Percentiles rank a stretch among this genome's conserved stretches.
Conservation (phyloP, 2,797 vertebrate species). For the Notamacropus eugenii region DNA sequence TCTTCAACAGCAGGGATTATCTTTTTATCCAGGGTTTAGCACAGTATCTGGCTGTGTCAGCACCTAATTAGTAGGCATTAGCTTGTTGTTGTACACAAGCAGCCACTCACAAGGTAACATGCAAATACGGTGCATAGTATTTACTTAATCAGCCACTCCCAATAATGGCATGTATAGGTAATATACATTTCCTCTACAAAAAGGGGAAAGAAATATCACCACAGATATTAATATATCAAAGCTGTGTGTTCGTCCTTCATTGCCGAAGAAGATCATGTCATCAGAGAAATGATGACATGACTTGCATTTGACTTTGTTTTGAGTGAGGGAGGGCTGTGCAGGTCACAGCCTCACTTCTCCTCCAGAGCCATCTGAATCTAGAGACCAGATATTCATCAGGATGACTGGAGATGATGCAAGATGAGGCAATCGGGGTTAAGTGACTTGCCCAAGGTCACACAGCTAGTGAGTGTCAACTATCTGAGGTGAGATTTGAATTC, state of each 20-base stretch:
- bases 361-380: too few species aligned
- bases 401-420: too few species aligned
- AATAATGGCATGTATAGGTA: background rate
- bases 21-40: background rate
- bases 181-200: background rate
- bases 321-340: too few species aligned
- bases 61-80: background rate
- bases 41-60: background rate
- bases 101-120: background rate
- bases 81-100: background rate
- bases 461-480: too few species aligned
- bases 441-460: too few species aligned
- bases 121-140: background rate
- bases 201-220: background rate
- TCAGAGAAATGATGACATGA: too few species aligned
- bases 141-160: background rate
- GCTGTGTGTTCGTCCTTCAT: background rate
- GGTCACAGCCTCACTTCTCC: too few species aligned
- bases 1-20: background rate
- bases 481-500: too few species aligned
- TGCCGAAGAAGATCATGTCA: too few species aligned
- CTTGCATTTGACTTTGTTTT: too few species aligned
- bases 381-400: too few species aligned
- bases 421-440: too few species aligned
- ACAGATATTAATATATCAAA: background rate